Conservation (phyloP, 2,888 invertebrate species). For the Adelognathus sp. region DNA sequence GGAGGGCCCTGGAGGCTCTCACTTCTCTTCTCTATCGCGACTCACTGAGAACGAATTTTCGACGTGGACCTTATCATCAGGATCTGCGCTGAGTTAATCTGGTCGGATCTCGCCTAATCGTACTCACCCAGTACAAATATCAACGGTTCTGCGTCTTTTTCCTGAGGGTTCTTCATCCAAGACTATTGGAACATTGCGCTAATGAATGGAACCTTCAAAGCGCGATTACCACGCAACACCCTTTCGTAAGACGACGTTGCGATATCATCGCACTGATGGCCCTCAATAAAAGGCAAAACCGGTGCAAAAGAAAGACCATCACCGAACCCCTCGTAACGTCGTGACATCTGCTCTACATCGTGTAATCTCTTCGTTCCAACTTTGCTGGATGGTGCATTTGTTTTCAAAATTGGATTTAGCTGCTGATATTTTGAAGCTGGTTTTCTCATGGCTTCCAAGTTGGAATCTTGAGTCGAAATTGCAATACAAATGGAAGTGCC, state of each 20-base stretch:
- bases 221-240: conserved; percentile 16
- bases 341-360: background rate
- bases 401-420: too few relatives aligned
- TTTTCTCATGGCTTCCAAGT: too few relatives aligned
- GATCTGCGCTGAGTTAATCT: conserved; percentile 75
- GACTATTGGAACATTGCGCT: conserved; percentile 13
- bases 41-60: conserved; percentile 11
- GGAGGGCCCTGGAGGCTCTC: conserved; percentile 21
- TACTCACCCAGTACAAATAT: conserved; percentile 42
- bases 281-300: background rate
- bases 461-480: too few relatives aligned
- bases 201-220: conserved; percentile 23
- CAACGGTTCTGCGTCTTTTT: conserved; percentile 30
- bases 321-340: background rate
- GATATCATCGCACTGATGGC: conserved; percentile 27
- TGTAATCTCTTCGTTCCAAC: background rate
- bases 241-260: background rate
- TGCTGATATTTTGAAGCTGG: too few relatives aligned
- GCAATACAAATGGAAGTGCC: too few relatives aligned
- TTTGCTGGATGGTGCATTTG: background rate
- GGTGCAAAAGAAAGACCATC: background rate
- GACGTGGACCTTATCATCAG: conserved; percentile 68
- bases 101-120: conserved; percentile 70
- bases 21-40: conserved; percentile 14
- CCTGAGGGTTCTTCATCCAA: conserved; percentile 51